phyloP scores from a whole-genome alignment of 1,140 invertebrate species.

The Plectrocnemia conspersa region DNA sequence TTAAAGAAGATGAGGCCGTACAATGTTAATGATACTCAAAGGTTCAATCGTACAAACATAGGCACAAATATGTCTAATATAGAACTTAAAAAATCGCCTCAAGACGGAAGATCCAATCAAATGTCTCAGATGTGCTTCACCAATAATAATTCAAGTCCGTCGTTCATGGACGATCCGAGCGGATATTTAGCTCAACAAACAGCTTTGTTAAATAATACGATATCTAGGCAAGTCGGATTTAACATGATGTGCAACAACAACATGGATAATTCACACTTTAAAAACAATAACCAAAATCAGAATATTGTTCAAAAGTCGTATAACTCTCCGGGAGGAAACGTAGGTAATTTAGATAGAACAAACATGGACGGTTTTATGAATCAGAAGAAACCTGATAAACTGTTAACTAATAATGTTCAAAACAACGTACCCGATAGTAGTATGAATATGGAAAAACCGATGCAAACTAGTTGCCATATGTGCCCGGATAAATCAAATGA shows the following conservation, averaged over 20 bases:
- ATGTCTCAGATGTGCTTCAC: slow-evolving; percentile 9
- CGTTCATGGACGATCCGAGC: slow-evolving; percentile 83
- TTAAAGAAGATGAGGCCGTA: slow-evolving; percentile 53
- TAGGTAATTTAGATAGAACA: slow-evolving; percentile 13
- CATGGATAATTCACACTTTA: slow-evolving; percentile 26
- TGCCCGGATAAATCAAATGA: slow-evolving; percentile 38
- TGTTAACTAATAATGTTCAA: slow-evolving; percentile 29
- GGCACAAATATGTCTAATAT: slow-evolving; percentile 16
- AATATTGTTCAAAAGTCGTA: slow-evolving; percentile 22
- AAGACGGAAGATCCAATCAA: slow-evolving; percentile 21
- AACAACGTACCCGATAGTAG: slow-evolving; percentile 51
- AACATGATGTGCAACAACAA: slow-evolving; percentile 44
- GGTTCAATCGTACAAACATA: slow-evolving; percentile 17
- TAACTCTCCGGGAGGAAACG: slow-evolving; percentile 12
- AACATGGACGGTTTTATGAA: slow-evolving; percentile 7
- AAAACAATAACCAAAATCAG: slow-evolving; percentile 22
- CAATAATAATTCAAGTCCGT: slow-evolving; percentile 39
- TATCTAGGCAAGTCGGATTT: slow-evolving; percentile 66
- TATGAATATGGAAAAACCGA: slow-evolving; percentile 46
- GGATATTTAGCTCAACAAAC: slow-evolving; percentile 85
- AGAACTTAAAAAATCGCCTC: slow-evolving; percentile 23
- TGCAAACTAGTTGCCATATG: slow-evolving; percentile 46
- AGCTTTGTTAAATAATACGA: slow-evolving; percentile 75
- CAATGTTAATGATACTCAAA: slow-evolving; percentile 32
- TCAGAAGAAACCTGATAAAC: slow-evolving; percentile 24